Base-by-base conservation (phyloP, 1,140 invertebrate genomes). In the Laupala kohalensis region DNA sequence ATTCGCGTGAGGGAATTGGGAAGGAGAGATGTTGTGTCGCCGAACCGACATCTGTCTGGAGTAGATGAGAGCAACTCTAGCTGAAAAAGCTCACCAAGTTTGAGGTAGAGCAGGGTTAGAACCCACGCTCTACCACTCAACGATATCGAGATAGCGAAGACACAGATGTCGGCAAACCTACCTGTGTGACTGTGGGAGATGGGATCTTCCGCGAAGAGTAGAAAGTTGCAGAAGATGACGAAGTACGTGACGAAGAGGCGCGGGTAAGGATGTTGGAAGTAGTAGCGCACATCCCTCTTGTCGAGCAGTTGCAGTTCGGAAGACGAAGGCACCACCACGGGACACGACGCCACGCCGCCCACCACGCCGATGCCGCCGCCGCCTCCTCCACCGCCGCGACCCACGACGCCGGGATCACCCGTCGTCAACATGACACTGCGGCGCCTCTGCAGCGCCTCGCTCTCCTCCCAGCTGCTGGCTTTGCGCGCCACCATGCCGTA, bases 201-300 rank as follows among this genome's bases (percentile, higher is more conserved):
- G n/a, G 85, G 85, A 76, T 86, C 85, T 74, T 86, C 84, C 24
- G 84, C 84, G 77, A 86, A 86, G 13, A 86, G 81, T 25, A 86
- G 77, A 75, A 86, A 86, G 76, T 86, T 86, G 74, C 84, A 86
- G 74, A 86, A 83, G 25, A 83, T 84, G 15, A 85, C 83, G 74
- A 85, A 80, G 74, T 85, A 85, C 3, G 83, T 82, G 53, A 85
- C 78, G 74, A 84, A 81, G 2, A 86, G 76, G 9, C 85, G 76
- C 25, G 81, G 76, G 74, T 84, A 86, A 6, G 85, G 85, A 77
- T 86, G 84, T 76, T 86, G 85, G 76, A 86, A 85, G 74, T 83
- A 84, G 76, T 85, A 86, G 53, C 81, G 76, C 4, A 81, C 75
- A 74, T 86, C 84, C 72, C 81, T 81, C 70, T 81, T 79, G 79